Percentiles rank a stretch among this genome's conserved stretches.
Evolutionary conservation across 2,113 vertebrate genomes (phyloP).

Genomic region (Rhinichthys klamathensis): DNA sequence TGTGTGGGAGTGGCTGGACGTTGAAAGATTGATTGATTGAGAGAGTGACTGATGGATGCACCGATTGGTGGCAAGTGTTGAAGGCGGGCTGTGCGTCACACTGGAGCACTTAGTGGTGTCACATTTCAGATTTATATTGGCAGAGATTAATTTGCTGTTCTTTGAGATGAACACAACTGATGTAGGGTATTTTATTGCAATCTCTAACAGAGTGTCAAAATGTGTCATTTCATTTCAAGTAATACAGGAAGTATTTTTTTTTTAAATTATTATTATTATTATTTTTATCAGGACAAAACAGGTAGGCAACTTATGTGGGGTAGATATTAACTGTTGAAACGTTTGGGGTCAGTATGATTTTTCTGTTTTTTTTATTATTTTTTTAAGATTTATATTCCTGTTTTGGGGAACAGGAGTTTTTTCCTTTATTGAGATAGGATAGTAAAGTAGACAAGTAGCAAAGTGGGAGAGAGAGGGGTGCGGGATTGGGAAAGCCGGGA

Average conservation of each 20-base stretch:
- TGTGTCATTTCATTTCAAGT: slow-evolving; percentile 3
- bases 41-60: slow-evolving; percentile 70
- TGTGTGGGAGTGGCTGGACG: slow-evolving; percentile 41
- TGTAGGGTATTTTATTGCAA: slow-evolving; percentile 9
- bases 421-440: too few relatives aligned
- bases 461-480: too few relatives aligned
- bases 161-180: slow-evolving; percentile 31
- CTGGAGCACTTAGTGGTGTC: slow-evolving; percentile 66
- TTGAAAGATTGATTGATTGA: slow-evolving; percentile 61
- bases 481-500: too few relatives aligned
- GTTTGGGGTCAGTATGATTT: neutral
- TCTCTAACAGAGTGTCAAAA: neutral
- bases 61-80: slow-evolving; percentile 67
- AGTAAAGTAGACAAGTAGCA: too few relatives aligned
- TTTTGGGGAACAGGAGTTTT: too few relatives aligned
- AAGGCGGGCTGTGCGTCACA: slow-evolving; percentile 67
- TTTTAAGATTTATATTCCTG: too few relatives aligned
- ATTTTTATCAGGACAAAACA: neutral
- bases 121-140: slow-evolving; percentile 67
- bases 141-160: slow-evolving; percentile 67
- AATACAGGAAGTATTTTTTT: too few relatives aligned
- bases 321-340: neutral
- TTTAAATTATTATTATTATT: too few relatives aligned
- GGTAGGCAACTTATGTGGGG: neutral
- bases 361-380: too few relatives aligned